Percentiles rank a stretch among this genome's conserved stretches.
These are phyloP conservation scores for Limenitis camilla DNA, from an alignment of 2,888 invertebrate genomes.

Conservation along the genomic window DNA sequence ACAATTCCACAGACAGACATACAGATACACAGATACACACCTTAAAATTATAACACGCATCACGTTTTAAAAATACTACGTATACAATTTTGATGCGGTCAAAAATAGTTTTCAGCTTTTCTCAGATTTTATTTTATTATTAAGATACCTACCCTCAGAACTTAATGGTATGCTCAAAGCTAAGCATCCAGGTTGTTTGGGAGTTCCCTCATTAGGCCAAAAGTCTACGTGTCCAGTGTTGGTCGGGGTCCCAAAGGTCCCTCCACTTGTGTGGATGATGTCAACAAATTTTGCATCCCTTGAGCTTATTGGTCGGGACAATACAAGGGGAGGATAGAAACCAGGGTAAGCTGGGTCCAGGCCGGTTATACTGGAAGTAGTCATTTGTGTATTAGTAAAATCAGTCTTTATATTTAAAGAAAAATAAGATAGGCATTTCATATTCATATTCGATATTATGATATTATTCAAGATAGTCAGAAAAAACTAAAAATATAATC, in stretches of 20 bases:
- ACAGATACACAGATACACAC: too few species aligned
- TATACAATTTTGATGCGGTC: too few species aligned
- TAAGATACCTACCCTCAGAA: conserved; percentile 36
- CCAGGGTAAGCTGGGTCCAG: conserved; percentile 13
- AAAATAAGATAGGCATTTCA: too few species aligned
- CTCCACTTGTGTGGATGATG: conserved; percentile 64
- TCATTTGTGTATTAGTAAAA: too few species aligned
- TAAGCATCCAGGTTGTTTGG: conserved; percentile 65
- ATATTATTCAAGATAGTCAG: too few species aligned
- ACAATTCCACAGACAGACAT: too few species aligned
- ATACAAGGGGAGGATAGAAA: conserved; percentile 11
- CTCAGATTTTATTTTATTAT: neutral
- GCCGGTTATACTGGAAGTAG: conserved; percentile 9
- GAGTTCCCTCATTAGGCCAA: conserved; percentile 63
- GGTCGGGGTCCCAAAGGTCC: conserved; percentile 46
- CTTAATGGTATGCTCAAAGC: conserved; percentile 13
- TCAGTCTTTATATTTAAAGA: too few species aligned
- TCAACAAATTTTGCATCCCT: conserved; percentile 64
- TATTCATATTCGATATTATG: too few species aligned
- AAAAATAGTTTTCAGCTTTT: neutral
- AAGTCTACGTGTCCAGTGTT: conserved; percentile 55
- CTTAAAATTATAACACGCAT: too few species aligned
- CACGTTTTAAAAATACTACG: too few species aligned
- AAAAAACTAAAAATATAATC: too few species aligned
- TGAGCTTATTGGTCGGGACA: conserved; percentile 23